phyloP scores from a whole-genome alignment of 1,140 invertebrate species.

The Drosophila sp. region DNA sequence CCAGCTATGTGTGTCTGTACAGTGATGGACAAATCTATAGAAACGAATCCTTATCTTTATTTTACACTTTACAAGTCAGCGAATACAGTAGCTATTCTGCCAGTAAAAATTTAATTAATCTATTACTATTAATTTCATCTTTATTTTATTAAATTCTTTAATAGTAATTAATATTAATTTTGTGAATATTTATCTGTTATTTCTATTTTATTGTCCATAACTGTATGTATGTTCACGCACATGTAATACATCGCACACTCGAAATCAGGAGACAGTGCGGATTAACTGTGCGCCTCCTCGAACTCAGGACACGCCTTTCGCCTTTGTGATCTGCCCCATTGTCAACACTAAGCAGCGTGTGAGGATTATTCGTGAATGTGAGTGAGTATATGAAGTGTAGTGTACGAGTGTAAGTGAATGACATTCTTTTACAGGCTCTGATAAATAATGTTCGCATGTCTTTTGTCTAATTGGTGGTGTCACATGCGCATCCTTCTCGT shows the following conservation, averaged over 20 bases:
- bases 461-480: constrained; percentile 79
- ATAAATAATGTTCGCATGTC: constrained; percentile 54
- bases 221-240: neutral
- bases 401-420: constrained; percentile 11
- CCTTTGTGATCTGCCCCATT: constrained; percentile 55
- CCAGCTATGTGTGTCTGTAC: neutral
- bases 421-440: constrained; percentile 55
- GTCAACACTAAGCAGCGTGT: constrained; percentile 75
- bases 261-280: constrained; percentile 57
- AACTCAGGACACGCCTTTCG: constrained; percentile 58
- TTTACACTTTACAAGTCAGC: too few species aligned
- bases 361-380: constrained; percentile 62
- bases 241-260: constrained; percentile 31
- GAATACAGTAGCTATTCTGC: too few species aligned
- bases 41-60: too few species aligned
- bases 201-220: too few species aligned
- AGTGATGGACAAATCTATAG: too few species aligned
- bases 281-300: constrained; percentile 61
- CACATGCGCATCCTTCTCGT: constrained; percentile 56
- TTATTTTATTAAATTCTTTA: too few species aligned
- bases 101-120: too few species aligned
- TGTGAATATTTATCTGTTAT: too few species aligned
- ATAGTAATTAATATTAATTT: too few species aligned
- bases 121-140: too few species aligned
- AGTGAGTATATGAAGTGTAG: neutral